Base-by-base conservation (phyloP, 1,140 invertebrate species). In the Drosophila busckii region DNA sequence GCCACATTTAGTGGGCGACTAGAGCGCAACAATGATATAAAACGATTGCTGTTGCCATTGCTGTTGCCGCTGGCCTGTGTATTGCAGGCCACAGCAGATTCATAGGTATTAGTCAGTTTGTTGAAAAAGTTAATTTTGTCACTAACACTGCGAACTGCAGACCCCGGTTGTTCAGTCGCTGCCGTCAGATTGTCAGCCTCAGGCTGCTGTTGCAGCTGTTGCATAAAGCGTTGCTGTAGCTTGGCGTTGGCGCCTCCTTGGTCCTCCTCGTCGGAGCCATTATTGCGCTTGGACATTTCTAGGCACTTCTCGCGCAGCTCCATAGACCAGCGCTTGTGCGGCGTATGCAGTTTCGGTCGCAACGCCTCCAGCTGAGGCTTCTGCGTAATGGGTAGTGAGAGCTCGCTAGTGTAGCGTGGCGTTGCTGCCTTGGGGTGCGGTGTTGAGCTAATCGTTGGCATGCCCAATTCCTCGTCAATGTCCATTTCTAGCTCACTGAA, bases 51-150 rank as follows among this genome's bases (percentile, higher is more conserved):
- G 53, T 42, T 49, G 15, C 19, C 23, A 34, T 26, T 44, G 20
- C 32, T 28, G 15, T 35, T 12, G 29, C n/a, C n/a, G n/a, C n/a
- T n/a, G n/a, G n/a, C n/a, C n/a, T n/a, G n/a, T n/a, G n/a, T n/a
- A n/a, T 29, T 42, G 12, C 8, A 23, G 28, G 20, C 13, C 16
- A 17, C 9, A 5, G 40, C 19, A 9, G 55, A 84, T 40, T 84
- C 67, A 59, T 50, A 83, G 28, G 78, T 84, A 50, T 83, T 83
- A 50, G 76, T 83, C 22, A 83, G 76, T 29, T 68, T 76, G 64
- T 83, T 83, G 64, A 83, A 83, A 49, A 83, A 83, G 71, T 71
- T 71, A 44, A 83, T 83, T 80, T 84, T 84, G 40, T 83, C 80
- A 38, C 46, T 70, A 26, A 83, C 78, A 41, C 61, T 76, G 38